Evolutionary conservation across 2,113 vertebrate species (phyloP).

Genomic region (Balaenoptera acutorostrata): DNA sequence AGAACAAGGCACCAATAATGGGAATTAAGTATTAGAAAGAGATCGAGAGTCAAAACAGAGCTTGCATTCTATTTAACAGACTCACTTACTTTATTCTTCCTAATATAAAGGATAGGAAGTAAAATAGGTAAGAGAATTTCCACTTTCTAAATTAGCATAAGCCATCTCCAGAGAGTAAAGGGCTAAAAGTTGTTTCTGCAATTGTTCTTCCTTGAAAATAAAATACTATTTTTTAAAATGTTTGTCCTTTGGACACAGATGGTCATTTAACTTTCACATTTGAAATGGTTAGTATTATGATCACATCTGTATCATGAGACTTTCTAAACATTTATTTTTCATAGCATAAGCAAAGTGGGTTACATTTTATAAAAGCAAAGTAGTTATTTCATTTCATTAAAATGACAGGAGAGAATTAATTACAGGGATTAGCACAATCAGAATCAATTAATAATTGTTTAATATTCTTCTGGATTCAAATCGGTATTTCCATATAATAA

Average conservation of each 20-base stretch:
- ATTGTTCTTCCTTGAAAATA: background rate
- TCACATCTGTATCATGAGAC: background rate
- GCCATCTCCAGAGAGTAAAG: background rate
- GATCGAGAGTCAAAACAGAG: background rate
- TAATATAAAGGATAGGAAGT: background rate
- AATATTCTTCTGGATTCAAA: conserved; percentile 61
- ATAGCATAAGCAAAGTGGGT: background rate
- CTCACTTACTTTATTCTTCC: background rate
- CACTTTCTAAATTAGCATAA: background rate
- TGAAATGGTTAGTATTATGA: background rate
- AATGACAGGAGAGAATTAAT: conserved; percentile 19
- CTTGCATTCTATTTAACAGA: background rate
- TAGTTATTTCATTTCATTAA: conserved; percentile 39
- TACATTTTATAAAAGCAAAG: background rate
- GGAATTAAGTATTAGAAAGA: background rate
- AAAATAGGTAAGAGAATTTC: background rate
- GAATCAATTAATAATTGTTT: conserved; percentile 47
- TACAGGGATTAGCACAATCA: conserved; percentile 39
- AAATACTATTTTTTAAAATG: background rate
- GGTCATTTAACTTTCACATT: background rate
- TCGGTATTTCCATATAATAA: conserved; percentile 49
- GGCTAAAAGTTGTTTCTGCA: background rate
- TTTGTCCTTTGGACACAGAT: background rate
- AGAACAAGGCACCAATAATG: background rate
- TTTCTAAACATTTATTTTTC: conserved; percentile 8